A percentile compares a stretch with the other conserved stretches of the same genome.
These are phyloP conservation scores for Pseudopipra pipra DNA, from an alignment of 2,113 vertebrate genomes.

Conservation along the genomic window DNA sequence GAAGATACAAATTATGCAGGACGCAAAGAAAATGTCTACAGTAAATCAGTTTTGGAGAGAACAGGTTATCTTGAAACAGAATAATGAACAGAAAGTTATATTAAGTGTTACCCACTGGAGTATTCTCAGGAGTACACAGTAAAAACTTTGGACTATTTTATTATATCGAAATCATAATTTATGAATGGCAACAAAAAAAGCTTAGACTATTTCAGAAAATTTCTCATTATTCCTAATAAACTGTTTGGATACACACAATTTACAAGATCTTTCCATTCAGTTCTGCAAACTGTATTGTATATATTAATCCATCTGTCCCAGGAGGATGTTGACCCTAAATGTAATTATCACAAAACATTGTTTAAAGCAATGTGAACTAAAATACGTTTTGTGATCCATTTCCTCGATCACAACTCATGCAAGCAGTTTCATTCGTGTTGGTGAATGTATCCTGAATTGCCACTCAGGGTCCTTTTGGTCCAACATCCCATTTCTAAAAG, in stretches of 20 bases:
- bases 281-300: background rate
- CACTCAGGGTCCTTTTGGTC: background rate
- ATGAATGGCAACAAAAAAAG: background rate
- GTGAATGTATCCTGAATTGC: background rate
- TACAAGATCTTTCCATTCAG: background rate
- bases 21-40: background rate
- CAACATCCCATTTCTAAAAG: background rate
- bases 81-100: background rate
- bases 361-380: background rate
- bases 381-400: background rate
- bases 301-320: background rate
- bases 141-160: background rate
- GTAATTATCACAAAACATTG: background rate
- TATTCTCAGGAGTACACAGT: background rate
- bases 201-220: background rate
- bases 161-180: background rate
- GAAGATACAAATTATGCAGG: background rate
- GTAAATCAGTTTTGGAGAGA: background rate
- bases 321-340: background rate
- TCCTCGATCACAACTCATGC: background rate
- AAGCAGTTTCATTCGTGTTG: background rate
- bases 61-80: background rate
- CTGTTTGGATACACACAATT: accelerated
- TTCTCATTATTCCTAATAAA: background rate
- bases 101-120: background rate